Percentiles rank a stretch among this genome's conserved stretches.
Conservation (phyloP, 2,113 vertebrate species). For the Neolamprologus ventralis region DNA sequence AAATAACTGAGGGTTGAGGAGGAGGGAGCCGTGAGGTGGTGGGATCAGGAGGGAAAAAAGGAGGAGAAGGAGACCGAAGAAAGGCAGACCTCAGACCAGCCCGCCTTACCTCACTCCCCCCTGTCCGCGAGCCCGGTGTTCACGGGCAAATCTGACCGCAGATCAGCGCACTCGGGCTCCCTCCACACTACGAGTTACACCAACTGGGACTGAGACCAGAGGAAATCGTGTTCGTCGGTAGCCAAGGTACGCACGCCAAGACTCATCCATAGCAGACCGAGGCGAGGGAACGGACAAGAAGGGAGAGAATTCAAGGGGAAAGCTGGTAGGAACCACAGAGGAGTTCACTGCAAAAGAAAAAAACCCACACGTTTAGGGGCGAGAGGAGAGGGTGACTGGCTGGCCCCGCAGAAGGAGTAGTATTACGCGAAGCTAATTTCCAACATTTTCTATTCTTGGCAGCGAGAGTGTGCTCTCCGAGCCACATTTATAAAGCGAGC, state of each 20-base stretch:
- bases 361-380: not conserved
- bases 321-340: slow-evolving; percentile 15
- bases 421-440: slow-evolving; percentile 19
- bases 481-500: slow-evolving; percentile 48
- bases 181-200: slow-evolving; percentile 3
- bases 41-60: not conserved
- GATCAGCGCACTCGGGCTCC: slow-evolving; percentile 28
- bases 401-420: not conserved
- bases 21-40: not conserved
- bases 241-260: slow-evolving; percentile 44
- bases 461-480: slow-evolving; percentile 19
- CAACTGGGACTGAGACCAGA: slow-evolving; percentile 38
- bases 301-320: not conserved
- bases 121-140: not conserved
- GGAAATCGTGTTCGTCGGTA: slow-evolving; percentile 49
- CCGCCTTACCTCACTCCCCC: not conserved
- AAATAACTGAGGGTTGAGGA: not conserved
- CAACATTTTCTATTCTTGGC: slow-evolving; percentile 47
- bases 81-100: slow-evolving; percentile 53
- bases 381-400: not conserved
- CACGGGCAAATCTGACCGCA: slow-evolving; percentile 33
- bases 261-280: slow-evolving; percentile 50
- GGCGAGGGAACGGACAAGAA: slow-evolving; percentile 31
- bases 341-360: not conserved
- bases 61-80: slow-evolving; percentile 1